Evolutionary conservation across 1,140 invertebrate species (phyloP).

Genomic region (Drosophila nigrodunni): DNA sequence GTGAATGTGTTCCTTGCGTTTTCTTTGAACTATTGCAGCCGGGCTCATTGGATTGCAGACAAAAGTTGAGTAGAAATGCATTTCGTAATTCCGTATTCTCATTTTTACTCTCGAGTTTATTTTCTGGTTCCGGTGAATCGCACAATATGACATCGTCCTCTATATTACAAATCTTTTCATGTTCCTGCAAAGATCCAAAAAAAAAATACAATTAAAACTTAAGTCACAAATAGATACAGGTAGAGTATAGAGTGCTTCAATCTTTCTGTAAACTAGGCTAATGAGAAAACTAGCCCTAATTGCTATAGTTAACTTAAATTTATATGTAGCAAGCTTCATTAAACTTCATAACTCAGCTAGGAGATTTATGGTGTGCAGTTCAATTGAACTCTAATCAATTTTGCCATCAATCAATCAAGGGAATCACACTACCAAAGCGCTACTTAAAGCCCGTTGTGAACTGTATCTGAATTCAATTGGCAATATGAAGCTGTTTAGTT

Average conservation of each 20-base stretch:
- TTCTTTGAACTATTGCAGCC: conserved; percentile 45
- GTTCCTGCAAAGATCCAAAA: conserved; percentile 84
- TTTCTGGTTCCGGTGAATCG: conserved; percentile 73
- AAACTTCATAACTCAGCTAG: no score
- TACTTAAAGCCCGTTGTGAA: no score
- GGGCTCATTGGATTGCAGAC: conserved; percentile 60
- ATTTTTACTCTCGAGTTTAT: conserved; percentile 51
- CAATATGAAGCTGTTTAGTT: no score
- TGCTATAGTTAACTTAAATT: no score
- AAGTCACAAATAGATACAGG: background rate
- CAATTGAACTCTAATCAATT: no score
- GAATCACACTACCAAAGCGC: no score
- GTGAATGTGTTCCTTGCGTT: conserved; percentile 57
- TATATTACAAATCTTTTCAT: conserved; percentile 85
- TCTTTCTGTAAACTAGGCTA: no score
- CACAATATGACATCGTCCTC: conserved; percentile 84
- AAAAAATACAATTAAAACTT: background rate
- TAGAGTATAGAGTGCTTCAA: background rate
- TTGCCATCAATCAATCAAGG: no score
- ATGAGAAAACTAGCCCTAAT: no score
- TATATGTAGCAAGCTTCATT: no score
- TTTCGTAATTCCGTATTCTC: conserved; percentile 73
- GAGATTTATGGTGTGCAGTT: no score
- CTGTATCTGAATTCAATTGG: no score
- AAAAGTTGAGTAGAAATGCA: conserved; percentile 80